Evolutionary conservation across 53 echinoderm and acorn worm species (phyloP).

Genomic region (Holothuria scabra): DNA sequence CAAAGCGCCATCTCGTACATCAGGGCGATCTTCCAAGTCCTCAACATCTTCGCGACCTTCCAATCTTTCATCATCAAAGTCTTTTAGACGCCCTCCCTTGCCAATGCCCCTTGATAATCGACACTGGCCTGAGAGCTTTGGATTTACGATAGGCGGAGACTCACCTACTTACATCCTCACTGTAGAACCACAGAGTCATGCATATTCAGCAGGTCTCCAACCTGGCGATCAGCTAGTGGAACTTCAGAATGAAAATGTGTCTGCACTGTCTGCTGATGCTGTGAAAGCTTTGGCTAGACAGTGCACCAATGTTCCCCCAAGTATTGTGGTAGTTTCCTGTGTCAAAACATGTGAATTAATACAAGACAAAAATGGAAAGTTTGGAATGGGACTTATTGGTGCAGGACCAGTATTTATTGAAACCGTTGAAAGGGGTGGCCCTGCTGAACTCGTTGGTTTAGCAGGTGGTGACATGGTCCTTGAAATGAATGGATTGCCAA

Average conservation of each 20-base stretch:
- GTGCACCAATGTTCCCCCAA: constrained; percentile 86
- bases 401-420: constrained; percentile 96
- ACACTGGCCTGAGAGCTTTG: constrained; percentile 93
- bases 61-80: constrained; percentile 62
- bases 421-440: constrained; percentile 73
- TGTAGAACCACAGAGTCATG: constrained; percentile 80
- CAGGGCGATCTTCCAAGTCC: constrained; percentile 78
- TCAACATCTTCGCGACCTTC: constrained; percentile 69
- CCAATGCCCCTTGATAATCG: constrained; percentile 90
- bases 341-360: constrained; percentile 86
- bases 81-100: constrained; percentile 81
- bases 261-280: constrained; percentile 72
- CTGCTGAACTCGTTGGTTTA: constrained; percentile 73
- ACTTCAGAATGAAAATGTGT: constrained; percentile 79
- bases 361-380: constrained; percentile 84
- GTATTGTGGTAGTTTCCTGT: constrained; percentile 95
- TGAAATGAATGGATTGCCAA: constrained; percentile 95
- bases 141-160: constrained; percentile 95
- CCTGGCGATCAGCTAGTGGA: constrained; percentile 96
- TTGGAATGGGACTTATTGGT: constrained; percentile 92
- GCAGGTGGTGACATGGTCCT: constrained; percentile 95
- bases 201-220: constrained; percentile 87
- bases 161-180: constrained; percentile 88
- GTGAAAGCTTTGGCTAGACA: constrained; percentile 77
- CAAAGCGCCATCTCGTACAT: constrained; percentile 61